These are phyloP conservation scores for Fragum sueziense DNA, from an alignment of 2,888 invertebrate genomes.

Conservation along the genomic window DNA sequence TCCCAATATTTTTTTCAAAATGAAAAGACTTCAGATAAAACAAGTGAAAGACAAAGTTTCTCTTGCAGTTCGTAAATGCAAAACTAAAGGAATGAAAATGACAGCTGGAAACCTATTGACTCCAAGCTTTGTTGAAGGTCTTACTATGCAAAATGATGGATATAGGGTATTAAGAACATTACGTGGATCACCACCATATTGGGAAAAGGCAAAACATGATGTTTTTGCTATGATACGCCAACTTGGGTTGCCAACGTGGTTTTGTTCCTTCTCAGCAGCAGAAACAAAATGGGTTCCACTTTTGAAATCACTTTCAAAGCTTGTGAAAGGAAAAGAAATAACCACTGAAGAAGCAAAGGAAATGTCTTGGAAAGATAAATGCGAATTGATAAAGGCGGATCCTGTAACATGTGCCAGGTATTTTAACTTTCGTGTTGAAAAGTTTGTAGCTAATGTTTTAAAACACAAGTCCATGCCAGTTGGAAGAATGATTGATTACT, in stretches of 20 bases:
- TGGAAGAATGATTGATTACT: conserved; percentile 55
- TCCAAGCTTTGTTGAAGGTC: conserved; percentile 14
- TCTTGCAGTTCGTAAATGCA: conserved; percentile 32
- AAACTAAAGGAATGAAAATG: conserved; percentile 29
- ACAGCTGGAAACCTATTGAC: conserved; percentile 36
- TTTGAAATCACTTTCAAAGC: background rate
- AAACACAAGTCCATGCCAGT: conserved; percentile 31
- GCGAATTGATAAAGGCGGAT: background rate
- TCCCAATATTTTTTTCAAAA: conserved; percentile 35
- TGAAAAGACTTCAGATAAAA: no score
- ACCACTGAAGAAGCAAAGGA: background rate
- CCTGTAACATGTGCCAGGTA: background rate
- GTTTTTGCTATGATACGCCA: no score
- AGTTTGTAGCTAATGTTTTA: background rate
- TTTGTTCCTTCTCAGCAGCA: no score
- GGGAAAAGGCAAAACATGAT: no score
- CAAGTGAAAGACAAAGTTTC: conserved; percentile 25
- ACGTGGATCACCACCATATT: no score
- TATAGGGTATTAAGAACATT: no score
- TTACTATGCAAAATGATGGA: no score
- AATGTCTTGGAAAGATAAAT: conserved; percentile 9
- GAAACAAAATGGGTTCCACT: conserved; percentile 3
- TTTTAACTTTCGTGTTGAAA: background rate
- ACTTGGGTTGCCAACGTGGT: no score
- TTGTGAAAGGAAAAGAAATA: background rate